Conservation (phyloP, 2,888 invertebrate species). For the Drosophila nigricruria region DNA sequence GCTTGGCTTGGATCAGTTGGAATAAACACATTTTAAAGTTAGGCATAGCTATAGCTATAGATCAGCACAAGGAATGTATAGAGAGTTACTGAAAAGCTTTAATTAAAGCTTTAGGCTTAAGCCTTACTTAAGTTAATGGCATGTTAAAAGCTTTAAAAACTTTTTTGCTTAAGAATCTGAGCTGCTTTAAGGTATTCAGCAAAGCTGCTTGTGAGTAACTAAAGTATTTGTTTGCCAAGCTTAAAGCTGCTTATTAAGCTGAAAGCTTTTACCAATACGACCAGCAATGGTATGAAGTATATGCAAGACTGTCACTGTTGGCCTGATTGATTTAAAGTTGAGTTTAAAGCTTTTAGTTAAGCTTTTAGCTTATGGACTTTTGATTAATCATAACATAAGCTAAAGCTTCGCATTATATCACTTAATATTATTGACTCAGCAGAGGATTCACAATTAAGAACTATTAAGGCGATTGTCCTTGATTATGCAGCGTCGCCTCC, state of each 20-base stretch:
- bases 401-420: too few relatives aligned
- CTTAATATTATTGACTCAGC: not conserved
- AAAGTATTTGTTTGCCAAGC: not conserved
- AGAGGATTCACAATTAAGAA: conserved; percentile 20
- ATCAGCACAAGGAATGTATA: not conserved
- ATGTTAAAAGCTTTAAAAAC: too few relatives aligned
- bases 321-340: not conserved
- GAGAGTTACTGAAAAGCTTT: not conserved
- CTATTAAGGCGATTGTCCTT: conserved; percentile 20
- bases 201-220: not conserved
- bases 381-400: not conserved
- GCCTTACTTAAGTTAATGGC: too few relatives aligned
- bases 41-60: not conserved
- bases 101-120: not conserved
- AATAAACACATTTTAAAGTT: not conserved
- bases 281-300: not conserved
- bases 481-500: not conserved
- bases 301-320: not conserved
- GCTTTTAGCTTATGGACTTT: not conserved
- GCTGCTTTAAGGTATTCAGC: not conserved
- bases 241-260: not conserved
- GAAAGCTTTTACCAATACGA: not conserved
- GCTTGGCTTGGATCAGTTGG: not conserved
- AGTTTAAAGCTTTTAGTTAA: not conserved
- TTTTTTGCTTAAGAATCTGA: too few relatives aligned